A percentile compares a stretch with the other conserved stretches of the same genome.
Conservation (phyloP, 2,888 invertebrate genomes). For the Saturnia japonica region DNA sequence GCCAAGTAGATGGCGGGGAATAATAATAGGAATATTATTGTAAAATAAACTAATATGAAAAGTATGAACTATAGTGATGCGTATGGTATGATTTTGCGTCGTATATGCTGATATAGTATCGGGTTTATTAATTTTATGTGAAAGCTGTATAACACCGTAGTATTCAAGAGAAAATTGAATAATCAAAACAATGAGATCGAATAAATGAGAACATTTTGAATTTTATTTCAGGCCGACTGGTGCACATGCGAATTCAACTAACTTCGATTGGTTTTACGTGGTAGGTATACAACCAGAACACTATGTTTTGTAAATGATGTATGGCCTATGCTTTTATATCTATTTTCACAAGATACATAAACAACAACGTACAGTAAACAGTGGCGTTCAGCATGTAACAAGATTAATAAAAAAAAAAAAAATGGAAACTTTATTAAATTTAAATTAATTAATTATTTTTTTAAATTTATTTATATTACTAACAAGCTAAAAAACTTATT, state of each 20-base stretch:
- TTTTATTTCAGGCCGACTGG: slow-evolving; percentile 56
- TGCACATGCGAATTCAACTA: slow-evolving; percentile 54
- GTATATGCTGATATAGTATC: neutral
- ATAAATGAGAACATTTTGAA: neutral
- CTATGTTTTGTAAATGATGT: too few relatives aligned
- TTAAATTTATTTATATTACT: too few relatives aligned
- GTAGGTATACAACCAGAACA: slow-evolving; percentile 43
- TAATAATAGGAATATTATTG: neutral
- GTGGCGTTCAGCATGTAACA: too few relatives aligned
- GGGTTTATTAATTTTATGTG: neutral
- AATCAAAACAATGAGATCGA: neutral
- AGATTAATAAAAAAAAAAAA: too few relatives aligned
- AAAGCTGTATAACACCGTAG: neutral
- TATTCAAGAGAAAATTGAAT: neutral
- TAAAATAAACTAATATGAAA: neutral
- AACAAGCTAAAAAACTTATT: too few relatives aligned
- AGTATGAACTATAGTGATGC: too few relatives aligned
- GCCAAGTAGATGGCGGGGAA: neutral
- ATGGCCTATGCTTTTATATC: too few relatives aligned
- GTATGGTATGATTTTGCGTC: too few relatives aligned
- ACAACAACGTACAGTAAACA: too few relatives aligned
- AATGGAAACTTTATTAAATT: too few relatives aligned
- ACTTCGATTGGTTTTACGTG: slow-evolving; percentile 71
- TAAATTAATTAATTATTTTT: too few relatives aligned
- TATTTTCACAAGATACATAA: too few relatives aligned